A percentile compares a stretch with the other conserved stretches of the same genome.
These are phyloP conservation scores for Tetramorium parvispinum DNA, from an alignment of 1,140 invertebrate species.

Conservation along the genomic window DNA sequence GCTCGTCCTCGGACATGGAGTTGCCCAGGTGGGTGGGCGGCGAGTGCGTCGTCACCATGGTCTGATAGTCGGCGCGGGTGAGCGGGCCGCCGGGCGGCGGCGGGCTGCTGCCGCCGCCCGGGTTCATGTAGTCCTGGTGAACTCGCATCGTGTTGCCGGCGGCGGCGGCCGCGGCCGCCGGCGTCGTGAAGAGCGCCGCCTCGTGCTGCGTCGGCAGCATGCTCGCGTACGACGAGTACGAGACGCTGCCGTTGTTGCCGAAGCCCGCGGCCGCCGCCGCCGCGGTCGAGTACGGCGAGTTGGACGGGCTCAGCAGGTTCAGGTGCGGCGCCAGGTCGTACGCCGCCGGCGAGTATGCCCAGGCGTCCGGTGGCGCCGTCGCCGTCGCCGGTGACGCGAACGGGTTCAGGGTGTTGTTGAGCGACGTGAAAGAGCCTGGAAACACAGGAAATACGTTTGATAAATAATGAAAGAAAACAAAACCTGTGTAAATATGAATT, in stretches of 20 bases:
- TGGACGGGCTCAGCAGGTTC: constrained; percentile 90
- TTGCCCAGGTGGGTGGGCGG: constrained; percentile 86
- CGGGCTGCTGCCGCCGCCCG: constrained; percentile 85
- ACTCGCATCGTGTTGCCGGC: constrained; percentile 84
- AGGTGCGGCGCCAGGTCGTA: constrained; percentile 91
- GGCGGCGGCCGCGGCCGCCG: constrained; percentile 71
- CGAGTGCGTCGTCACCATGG: constrained; percentile 89
- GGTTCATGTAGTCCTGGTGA: constrained; percentile 88
- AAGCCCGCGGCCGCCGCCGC: constrained; percentile 79
- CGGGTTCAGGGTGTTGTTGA: constrained; percentile 89
- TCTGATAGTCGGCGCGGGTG: constrained; percentile 88
- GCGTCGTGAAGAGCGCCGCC: constrained; percentile 87
- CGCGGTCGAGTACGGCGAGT: constrained; percentile 88
- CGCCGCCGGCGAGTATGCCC: constrained; percentile 91
- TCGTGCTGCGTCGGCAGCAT: constrained; percentile 89
- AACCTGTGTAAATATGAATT: too few species aligned
- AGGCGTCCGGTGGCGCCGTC: constrained; percentile 90
- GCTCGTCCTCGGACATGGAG: constrained; percentile 86
- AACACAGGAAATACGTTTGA: neutral
- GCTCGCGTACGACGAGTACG: constrained; percentile 87
- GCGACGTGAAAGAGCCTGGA: constrained; percentile 88
- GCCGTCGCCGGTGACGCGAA: constrained; percentile 88
- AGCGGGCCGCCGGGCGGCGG: constrained; percentile 82
- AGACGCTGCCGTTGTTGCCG: constrained; percentile 85
- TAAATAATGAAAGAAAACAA: too few species aligned